Evolutionary conservation across 2,888 invertebrate genomes (phyloP).

Genomic region (Melinopterus prodromus): DNA sequence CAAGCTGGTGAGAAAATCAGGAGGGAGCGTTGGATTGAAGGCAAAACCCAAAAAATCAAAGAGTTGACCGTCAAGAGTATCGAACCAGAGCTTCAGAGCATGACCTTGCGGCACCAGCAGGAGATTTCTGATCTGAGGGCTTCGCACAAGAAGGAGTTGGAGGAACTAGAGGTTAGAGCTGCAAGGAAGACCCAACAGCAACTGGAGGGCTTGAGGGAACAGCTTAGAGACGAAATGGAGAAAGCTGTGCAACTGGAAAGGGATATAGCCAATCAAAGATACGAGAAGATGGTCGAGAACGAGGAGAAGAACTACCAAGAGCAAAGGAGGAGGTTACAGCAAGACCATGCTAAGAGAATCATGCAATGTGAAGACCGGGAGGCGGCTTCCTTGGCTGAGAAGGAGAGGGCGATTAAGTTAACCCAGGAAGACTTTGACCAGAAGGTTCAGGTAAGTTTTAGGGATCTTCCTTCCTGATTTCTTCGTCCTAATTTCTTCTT

Average conservation of each 20-base stretch:
- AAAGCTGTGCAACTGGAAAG: conserved; percentile 69
- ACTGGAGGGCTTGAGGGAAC: conserved; percentile 67
- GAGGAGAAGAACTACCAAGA: conserved; percentile 67
- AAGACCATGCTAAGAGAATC: conserved; percentile 60
- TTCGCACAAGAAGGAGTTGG: conserved; percentile 72
- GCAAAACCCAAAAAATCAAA: conserved; percentile 87
- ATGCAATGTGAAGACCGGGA: conserved; percentile 62
- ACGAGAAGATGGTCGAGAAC: conserved; percentile 64
- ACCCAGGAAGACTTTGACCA: conserved; percentile 63
- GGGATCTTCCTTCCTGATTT: background rate
- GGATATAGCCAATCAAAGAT: conserved; percentile 67
- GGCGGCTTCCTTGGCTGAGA: conserved; percentile 59
- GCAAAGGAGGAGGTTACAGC: conserved; percentile 62
- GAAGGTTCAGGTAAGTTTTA: conserved; percentile 57
- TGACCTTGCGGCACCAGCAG: conserved; percentile 74
- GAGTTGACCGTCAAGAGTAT: conserved; percentile 87
- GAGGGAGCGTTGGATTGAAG: conserved; percentile 82
- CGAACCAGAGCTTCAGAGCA: conserved; percentile 83
- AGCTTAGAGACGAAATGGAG: conserved; percentile 70
- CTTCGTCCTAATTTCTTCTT: conserved; percentile 23
- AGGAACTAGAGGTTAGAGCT: conserved; percentile 69
- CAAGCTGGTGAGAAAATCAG: conserved; percentile 79
- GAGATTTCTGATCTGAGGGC: conserved; percentile 74
- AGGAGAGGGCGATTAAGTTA: conserved; percentile 61
- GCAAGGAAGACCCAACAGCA: conserved; percentile 69